These are phyloP conservation scores for Karalla daura DNA, from an alignment of 2,797 vertebrate genomes.

Conservation along the genomic window DNA sequence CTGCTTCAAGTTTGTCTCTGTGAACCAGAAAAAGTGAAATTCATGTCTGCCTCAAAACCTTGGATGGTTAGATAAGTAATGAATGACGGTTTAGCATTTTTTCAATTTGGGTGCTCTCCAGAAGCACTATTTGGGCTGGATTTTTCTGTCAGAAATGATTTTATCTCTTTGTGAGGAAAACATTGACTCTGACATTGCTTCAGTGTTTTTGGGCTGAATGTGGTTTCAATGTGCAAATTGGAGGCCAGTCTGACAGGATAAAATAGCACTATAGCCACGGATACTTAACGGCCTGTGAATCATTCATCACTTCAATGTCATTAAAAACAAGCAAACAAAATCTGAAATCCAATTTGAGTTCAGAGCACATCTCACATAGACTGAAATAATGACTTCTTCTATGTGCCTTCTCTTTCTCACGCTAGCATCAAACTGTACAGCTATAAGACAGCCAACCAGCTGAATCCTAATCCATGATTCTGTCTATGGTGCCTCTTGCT, in stretches of 20 bases:
- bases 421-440: no score
- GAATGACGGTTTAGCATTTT: constrained; percentile 1
- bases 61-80: neutral
- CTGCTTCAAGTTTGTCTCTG: constrained; percentile 4
- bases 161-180: neutral
- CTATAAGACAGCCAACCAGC: no score
- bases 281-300: neutral
- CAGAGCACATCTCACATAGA: no score
- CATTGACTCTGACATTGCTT: neutral
- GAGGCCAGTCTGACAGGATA: neutral
- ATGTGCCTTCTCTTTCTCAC: no score
- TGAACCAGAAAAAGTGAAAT: neutral
- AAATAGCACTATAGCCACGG: neutral
- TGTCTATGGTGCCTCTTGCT: no score
- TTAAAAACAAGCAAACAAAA: neutral
- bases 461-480: no score
- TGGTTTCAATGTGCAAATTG: neutral
- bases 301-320: neutral
- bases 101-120: neutral
- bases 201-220: neutral
- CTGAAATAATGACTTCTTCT: no score
- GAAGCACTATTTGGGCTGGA: neutral
- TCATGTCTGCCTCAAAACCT: neutral
- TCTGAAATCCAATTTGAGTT: no score
- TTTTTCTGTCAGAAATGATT: constrained; percentile 4